phyloP scores from a whole-genome alignment of 1,140 invertebrate species.

The Ephestia elutella region DNA sequence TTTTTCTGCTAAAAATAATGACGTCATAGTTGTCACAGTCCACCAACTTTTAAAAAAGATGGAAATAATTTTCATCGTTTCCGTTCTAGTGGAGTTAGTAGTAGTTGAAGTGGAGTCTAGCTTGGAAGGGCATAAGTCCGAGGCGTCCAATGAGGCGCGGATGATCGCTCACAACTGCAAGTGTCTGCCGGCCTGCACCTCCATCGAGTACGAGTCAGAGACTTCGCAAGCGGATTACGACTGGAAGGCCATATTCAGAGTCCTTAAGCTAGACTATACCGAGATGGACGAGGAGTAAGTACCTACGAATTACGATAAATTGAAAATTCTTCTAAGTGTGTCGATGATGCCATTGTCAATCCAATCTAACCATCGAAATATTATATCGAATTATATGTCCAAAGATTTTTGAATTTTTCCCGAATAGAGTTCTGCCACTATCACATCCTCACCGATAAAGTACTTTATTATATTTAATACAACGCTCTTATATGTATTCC shows the following conservation, averaged over 20 bases:
- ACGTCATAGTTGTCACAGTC: no score
- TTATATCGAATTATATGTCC: no score
- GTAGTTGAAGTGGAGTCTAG: conserved; percentile 71
- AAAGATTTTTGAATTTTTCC: no score
- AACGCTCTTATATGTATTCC: no score
- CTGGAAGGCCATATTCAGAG: conserved; percentile 71
- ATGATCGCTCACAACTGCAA: conserved; percentile 72
- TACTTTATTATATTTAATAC: no score
- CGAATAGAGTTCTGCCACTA: no score
- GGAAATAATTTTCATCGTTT: neutral
- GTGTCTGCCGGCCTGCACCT: conserved; percentile 81
- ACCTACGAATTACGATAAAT: neutral
- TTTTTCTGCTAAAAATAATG: no score
- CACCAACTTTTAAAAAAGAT: no score
- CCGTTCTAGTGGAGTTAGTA: conserved; percentile 71
- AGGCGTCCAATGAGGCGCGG: conserved; percentile 31
- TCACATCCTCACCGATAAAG: no score
- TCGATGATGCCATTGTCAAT: no score
- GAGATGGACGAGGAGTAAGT: conserved; percentile 39
- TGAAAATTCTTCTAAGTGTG: no score
- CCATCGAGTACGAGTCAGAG: conserved; percentile 79
- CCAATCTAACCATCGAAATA: no score
- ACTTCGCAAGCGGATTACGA: conserved; percentile 72
- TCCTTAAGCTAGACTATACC: conserved; percentile 42
- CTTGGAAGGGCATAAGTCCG: conserved; percentile 21